These are phyloP conservation scores for Anhinga anhinga DNA, from an alignment of 2,113 vertebrate genomes.

Conservation along the genomic window DNA sequence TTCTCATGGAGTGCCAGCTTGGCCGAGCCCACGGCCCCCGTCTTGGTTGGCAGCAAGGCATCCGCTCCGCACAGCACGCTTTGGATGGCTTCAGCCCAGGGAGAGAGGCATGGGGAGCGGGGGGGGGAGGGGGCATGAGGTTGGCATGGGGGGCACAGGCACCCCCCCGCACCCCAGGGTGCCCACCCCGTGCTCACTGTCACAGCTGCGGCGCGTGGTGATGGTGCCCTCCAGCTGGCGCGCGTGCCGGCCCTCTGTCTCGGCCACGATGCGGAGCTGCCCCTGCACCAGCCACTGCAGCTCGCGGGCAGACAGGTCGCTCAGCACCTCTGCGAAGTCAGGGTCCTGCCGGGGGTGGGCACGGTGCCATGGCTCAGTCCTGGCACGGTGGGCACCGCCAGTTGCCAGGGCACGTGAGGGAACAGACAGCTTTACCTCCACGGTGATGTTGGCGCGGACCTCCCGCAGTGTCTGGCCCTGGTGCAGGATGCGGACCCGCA, in stretches of 20 bases:
- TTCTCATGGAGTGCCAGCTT: conserved; percentile 86
- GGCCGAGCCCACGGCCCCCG: conserved; percentile 89
- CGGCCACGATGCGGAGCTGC: conserved; percentile 85
- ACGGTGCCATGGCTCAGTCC: not conserved
- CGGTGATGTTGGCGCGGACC: conserved; percentile 83
- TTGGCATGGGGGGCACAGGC: not conserved
- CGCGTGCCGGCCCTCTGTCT: conserved; percentile 71
- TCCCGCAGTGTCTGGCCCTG: conserved; percentile 84
- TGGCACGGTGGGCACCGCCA: fast-evolving
- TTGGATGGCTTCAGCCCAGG: conserved; percentile 80
- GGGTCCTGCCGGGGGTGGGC: conserved; percentile 75
- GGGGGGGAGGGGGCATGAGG: not conserved
- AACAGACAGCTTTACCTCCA: conserved; percentile 75
- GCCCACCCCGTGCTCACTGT: conserved; percentile 81
- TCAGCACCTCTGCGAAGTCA: conserved; percentile 91
- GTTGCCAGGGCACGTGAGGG: fast-evolving
- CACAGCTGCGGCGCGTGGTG: conserved; percentile 87
- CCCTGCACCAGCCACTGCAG: conserved; percentile 91
- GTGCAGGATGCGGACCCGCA: conserved; percentile 85
- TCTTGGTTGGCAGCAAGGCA: conserved; percentile 84
- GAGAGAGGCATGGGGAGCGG: not conserved
- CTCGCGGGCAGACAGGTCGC: conserved; percentile 84
- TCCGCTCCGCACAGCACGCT: conserved; percentile 92
- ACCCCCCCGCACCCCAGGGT: not conserved
- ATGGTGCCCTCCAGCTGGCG: conserved; percentile 84